These are phyloP conservation scores for Centropyge bicolor DNA, from an alignment of 2,797 vertebrate species.

Conservation along the genomic window DNA sequence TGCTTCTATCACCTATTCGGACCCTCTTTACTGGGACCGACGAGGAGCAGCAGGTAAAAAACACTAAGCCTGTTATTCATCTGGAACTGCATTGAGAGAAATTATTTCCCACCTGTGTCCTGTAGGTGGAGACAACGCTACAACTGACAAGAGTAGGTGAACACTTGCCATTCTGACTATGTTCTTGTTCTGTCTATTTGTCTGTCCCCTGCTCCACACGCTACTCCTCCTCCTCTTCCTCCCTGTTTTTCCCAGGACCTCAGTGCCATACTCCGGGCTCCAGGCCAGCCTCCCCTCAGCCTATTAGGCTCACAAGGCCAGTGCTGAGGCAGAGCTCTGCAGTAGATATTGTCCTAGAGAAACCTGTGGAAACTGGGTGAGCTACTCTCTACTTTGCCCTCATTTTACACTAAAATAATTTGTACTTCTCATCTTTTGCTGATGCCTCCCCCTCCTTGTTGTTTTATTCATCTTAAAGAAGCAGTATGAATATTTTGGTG, in stretches of 20 bases:
- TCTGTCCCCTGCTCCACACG: constrained; percentile 33
- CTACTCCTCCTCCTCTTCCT: background rate
- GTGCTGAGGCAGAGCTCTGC: constrained; percentile 60
- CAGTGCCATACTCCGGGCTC: constrained; percentile 53
- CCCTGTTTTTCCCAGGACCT: constrained; percentile 76
- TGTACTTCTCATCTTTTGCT: constrained; percentile 13
- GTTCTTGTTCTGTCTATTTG: constrained; percentile 5
- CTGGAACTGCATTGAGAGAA: background rate
- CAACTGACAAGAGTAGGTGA: constrained; percentile 4
- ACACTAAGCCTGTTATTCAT: background rate
- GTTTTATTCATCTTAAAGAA: constrained; percentile 28
- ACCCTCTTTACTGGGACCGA: constrained; percentile 83
- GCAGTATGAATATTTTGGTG: constrained; percentile 11
- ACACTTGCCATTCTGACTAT: constrained; percentile 32
- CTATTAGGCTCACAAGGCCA: constrained; percentile 88
- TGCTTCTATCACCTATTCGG: constrained; percentile 88
- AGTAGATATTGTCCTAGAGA: constrained; percentile 85
- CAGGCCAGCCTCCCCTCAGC: constrained; percentile 85
- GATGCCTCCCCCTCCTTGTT: background rate
- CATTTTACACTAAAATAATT: constrained; percentile 7
- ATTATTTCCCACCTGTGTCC: constrained; percentile 31
- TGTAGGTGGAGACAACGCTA: constrained; percentile 76
- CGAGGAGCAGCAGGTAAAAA: constrained; percentile 73
- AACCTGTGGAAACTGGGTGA: constrained; percentile 87
- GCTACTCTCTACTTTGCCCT: constrained; percentile 59